These are phyloP conservation scores for Psittacula derbiana DNA, from an alignment of 2,797 vertebrate genomes.

Conservation along the genomic window DNA sequence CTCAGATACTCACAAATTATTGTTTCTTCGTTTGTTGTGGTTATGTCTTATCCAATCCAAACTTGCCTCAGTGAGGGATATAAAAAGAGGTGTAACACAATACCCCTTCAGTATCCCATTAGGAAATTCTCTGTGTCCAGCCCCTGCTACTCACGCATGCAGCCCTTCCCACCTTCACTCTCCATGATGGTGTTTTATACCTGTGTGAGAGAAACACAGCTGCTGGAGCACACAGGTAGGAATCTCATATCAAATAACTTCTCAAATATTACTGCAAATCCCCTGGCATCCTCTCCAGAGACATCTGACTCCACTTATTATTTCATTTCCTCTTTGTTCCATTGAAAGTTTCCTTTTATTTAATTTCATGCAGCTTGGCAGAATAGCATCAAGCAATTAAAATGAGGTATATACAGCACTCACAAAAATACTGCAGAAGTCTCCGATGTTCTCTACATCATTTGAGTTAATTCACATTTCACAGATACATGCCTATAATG, in stretches of 20 bases:
- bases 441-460: not conserved
- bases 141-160: not conserved
- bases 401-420: not conserved
- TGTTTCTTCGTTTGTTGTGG: not conserved
- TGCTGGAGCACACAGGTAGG: constrained; percentile 11
- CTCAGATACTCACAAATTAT: not conserved
- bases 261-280: constrained; percentile 29
- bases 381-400: constrained; percentile 36
- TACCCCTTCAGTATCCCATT: not conserved
- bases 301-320: not conserved
- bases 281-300: not conserved
- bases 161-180: not conserved
- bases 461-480: constrained; percentile 19
- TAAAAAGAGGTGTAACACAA: not conserved
- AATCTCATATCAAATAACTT: constrained; percentile 41
- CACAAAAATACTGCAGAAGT: not conserved
- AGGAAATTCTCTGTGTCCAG: not conserved
- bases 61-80: fast-evolving
- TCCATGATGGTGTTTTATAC: not conserved
- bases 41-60: not conserved
- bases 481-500: not conserved
- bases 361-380: constrained; percentile 33
- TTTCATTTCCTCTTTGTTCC: constrained; percentile 53
- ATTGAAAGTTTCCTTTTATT: not conserved
- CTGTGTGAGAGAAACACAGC: not conserved